A percentile compares a stretch with the other conserved stretches of the same genome.
Conservation (phyloP, 2,888 invertebrate species). For the Galeopsomyia nigrocyanea region DNA sequence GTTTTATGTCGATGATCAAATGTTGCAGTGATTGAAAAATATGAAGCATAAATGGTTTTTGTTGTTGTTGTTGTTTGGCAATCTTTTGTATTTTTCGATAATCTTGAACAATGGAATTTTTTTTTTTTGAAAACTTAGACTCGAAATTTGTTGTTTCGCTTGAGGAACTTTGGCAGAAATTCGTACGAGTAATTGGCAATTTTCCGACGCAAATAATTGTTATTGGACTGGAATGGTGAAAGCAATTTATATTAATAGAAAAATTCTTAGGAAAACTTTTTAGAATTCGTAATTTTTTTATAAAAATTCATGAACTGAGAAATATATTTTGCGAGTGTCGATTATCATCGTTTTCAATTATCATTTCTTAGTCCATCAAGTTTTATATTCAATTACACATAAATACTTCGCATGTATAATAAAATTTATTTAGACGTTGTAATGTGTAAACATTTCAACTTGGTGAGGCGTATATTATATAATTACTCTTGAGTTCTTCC, state of each 20-base stretch:
- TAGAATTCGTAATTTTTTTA: conserved; percentile 23
- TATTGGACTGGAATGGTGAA: neutral
- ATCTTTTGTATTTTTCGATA: neutral
- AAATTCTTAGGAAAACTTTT: conserved; percentile 16
- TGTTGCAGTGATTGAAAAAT: conserved; percentile 22
- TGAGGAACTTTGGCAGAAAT: conserved; percentile 37
- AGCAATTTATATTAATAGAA: conserved; percentile 8
- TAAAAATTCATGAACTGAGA: conserved; percentile 4
- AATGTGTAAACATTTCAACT: conserved; percentile 23
- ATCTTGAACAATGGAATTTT: neutral
- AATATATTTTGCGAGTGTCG: neutral
- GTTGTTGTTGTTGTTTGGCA: neutral
- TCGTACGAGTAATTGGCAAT: conserved; percentile 25
- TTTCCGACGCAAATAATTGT: conserved; percentile 10
- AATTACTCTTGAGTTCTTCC: conserved; percentile 12
- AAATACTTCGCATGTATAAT: conserved; percentile 9
- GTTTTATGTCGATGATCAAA: conserved; percentile 14
- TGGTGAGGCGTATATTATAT: conserved; percentile 5
- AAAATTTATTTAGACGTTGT: conserved; percentile 23
- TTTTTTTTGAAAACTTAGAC: conserved; percentile 1
- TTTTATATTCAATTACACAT: conserved; percentile 7
- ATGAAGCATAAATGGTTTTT: conserved; percentile 16
- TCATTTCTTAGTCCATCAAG: conserved; percentile 7
- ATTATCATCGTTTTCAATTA: neutral
- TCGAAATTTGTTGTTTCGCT: conserved; percentile 9